Conservation (phyloP, 2,113 vertebrate genomes). For the Speoplatyrhinus poulsoni region DNA sequence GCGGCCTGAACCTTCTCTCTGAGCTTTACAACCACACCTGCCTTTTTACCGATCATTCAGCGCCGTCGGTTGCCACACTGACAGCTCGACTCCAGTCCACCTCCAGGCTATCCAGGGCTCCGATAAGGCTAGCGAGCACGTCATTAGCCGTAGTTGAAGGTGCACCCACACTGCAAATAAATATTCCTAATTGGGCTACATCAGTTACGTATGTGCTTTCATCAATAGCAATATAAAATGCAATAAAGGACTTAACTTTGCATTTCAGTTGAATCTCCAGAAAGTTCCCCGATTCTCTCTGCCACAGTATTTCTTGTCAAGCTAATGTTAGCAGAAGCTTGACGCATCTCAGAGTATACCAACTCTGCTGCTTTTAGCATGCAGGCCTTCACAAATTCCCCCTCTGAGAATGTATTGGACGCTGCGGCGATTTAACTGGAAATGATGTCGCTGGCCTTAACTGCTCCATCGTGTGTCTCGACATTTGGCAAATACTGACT, state of each 20-base stretch:
- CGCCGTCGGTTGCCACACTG: too few species aligned
- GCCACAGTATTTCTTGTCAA: not conserved
- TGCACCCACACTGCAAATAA: not conserved
- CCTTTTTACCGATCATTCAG: too few species aligned
- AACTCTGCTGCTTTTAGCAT: slow-evolving; percentile 45
- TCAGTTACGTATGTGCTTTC: not conserved
- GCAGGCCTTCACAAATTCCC: slow-evolving; percentile 11
- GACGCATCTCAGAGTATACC: not conserved
- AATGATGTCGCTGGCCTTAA: slow-evolving; percentile 19
- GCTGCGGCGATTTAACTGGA: slow-evolving; percentile 45
- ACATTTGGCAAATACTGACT: slow-evolving; percentile 4
- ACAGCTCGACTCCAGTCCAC: not conserved
- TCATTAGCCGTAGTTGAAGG: not conserved
- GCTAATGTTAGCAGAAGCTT: not conserved
- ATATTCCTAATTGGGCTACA: not conserved
- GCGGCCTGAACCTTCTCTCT: too few species aligned
- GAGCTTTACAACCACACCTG: too few species aligned
- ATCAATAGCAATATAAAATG: not conserved
- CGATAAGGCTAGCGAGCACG: not conserved
- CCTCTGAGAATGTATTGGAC: slow-evolving; percentile 39
- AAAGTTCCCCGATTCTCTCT: not conserved
- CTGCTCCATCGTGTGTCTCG: slow-evolving; percentile 17
- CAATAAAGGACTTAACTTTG: not conserved
- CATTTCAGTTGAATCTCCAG: not conserved
- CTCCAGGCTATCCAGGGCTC: not conserved